These are phyloP conservation scores for Leptarthrus brevirostris DNA, from an alignment of 2,888 invertebrate species.

Conservation along the genomic window DNA sequence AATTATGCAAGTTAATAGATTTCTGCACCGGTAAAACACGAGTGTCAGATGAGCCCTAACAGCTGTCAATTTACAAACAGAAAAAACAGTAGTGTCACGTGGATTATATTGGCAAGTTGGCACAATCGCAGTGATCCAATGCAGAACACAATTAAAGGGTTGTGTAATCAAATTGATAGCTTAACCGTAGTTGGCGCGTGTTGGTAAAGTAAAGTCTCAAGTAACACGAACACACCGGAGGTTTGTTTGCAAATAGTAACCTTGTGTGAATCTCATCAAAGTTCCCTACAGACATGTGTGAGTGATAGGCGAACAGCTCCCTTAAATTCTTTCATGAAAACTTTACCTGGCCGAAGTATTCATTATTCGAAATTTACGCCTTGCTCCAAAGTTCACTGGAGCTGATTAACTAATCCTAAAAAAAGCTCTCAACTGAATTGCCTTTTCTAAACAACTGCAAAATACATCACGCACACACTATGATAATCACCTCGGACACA, in stretches of 20 bases:
- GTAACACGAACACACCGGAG: slow-evolving; percentile 31
- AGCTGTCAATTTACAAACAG: slow-evolving; percentile 21
- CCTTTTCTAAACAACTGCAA: slow-evolving; percentile 22
- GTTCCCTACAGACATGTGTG: no score
- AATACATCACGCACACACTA: slow-evolving; percentile 44
- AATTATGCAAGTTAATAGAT: slow-evolving; percentile 28
- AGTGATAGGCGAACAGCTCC: no score
- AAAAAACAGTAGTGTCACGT: slow-evolving; percentile 25
- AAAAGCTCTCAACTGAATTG: not conserved
- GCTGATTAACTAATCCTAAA: not conserved
- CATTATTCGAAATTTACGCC: slow-evolving; percentile 4
- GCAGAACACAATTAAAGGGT: slow-evolving; percentile 26
- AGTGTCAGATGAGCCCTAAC: slow-evolving; percentile 4
- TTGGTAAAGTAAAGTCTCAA: not conserved
- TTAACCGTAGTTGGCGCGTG: not conserved
- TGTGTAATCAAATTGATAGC: slow-evolving; percentile 38
- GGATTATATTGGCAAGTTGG: slow-evolving; percentile 31
- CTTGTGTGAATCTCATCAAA: not conserved
- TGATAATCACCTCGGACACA: slow-evolving; percentile 38
- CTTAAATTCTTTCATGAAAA: no score
- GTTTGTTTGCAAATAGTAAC: slow-evolving; percentile 20
- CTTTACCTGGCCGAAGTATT: not conserved
- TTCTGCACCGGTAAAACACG: slow-evolving; percentile 6
- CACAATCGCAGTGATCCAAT: slow-evolving; percentile 20
- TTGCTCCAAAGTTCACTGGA: not conserved